Evolutionary conservation across 2,797 vertebrate species (phyloP).

Genomic region (Anabacerthia variegaticeps): DNA sequence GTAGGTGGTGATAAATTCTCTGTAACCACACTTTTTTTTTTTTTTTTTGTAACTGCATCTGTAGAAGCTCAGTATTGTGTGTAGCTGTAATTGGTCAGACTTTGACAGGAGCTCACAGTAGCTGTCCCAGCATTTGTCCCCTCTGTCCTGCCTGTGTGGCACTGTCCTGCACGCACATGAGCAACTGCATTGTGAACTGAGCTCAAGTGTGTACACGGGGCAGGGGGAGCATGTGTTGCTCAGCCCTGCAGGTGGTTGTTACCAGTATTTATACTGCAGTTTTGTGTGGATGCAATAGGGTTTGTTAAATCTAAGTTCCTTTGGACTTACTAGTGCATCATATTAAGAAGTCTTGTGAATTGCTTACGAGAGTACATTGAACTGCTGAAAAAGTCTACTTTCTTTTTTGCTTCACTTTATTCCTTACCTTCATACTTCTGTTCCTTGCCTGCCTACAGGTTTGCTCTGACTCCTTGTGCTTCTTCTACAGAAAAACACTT

Average conservation of each 20-base stretch:
- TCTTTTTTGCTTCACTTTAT: background rate
- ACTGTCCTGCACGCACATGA: background rate
- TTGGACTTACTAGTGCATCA: background rate
- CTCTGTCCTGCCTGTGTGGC: background rate
- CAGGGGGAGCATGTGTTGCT: background rate
- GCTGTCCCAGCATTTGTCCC: background rate
- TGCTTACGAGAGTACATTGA: background rate
- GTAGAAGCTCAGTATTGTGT: background rate
- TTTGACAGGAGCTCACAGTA: background rate
- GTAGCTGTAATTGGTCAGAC: background rate
- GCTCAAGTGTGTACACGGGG: fast-evolving
- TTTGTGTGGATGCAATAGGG: fast-evolving
- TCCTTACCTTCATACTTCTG: background rate
- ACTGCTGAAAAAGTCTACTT: background rate
- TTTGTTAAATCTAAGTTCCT: background rate
- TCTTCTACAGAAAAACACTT: background rate
- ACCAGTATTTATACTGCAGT: background rate
- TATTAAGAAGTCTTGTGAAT: background rate
- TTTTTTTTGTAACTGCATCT: background rate
- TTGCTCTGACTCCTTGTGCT: background rate
- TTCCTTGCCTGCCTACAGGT: background rate
- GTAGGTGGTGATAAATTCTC: background rate
- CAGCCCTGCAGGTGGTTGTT: background rate
- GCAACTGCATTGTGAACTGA: background rate
- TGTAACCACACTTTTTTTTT: fast-evolving